Percentiles rank a stretch among this genome's conserved stretches.
phyloP scores from a whole-genome alignment of 1,140 invertebrate species.

The Wasmannia auropunctata region DNA sequence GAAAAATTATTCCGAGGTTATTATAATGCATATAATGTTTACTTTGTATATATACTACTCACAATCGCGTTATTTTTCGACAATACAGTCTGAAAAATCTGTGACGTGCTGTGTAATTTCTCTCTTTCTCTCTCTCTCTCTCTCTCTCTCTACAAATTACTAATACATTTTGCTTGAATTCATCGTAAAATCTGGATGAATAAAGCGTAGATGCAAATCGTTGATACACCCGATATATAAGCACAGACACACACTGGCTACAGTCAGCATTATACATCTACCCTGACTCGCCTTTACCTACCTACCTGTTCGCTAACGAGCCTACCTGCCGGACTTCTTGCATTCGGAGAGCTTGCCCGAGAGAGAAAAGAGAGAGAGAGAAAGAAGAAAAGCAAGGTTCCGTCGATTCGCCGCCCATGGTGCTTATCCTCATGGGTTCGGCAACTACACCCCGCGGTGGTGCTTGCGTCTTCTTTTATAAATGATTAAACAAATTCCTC shows the following conservation, averaged over 20 bases:
- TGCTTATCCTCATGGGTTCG: slow-evolving; percentile 62
- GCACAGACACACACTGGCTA: slow-evolving; percentile 76
- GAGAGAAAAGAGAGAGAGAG: neutral
- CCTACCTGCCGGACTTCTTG: slow-evolving; percentile 84
- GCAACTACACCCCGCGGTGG: slow-evolving; percentile 70
- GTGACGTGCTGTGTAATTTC: neutral
- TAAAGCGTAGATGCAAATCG: neutral
- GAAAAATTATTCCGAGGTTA: neutral
- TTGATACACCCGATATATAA: slow-evolving; percentile 80
- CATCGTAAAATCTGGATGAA: slow-evolving; percentile 35
- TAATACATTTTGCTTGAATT: neutral
- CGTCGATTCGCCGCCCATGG: slow-evolving; percentile 46
- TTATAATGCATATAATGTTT: neutral
- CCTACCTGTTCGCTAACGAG: slow-evolving; percentile 85
- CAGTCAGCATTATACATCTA: slow-evolving; percentile 82
- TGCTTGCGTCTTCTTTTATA: slow-evolving; percentile 76
- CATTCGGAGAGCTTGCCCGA: slow-evolving; percentile 76
- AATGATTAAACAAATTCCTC: slow-evolving; percentile 80
- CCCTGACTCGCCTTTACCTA: slow-evolving; percentile 76
- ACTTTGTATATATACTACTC: neutral
- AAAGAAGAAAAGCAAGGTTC: slow-evolving; percentile 11
- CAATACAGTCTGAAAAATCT: neutral
- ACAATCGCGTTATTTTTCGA: neutral
- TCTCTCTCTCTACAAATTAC: neutral
- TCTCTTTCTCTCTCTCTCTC: neutral